These are phyloP conservation scores for Pempheris klunzingeri DNA, from an alignment of 2,797 vertebrate genomes.

Conservation along the genomic window DNA sequence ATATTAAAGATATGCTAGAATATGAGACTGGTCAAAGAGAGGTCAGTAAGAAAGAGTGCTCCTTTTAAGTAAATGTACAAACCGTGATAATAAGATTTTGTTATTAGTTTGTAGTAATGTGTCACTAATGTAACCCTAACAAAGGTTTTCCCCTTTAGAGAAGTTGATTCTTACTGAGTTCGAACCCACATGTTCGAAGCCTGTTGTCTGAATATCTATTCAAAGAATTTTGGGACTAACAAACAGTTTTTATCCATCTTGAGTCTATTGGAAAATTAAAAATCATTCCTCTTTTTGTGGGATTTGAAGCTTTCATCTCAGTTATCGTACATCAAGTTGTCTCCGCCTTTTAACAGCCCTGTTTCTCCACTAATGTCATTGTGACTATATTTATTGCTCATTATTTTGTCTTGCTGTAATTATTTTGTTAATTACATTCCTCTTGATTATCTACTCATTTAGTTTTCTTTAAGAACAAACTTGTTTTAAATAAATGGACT, in stretches of 20 bases:
- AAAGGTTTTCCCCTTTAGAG: background rate
- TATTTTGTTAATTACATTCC: background rate
- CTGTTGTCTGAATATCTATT: background rate
- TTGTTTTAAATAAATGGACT: constrained; percentile 4
- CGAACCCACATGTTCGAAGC: background rate
- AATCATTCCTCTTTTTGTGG: background rate
- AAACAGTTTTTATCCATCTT: background rate
- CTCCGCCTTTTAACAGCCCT: background rate
- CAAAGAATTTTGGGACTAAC: background rate
- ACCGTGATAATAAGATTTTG: background rate
- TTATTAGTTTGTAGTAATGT: no score
- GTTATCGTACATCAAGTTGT: background rate
- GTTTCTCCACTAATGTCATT: background rate
- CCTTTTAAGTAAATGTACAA: background rate
- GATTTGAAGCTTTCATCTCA: background rate
- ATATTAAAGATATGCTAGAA: background rate
- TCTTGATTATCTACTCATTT: background rate
- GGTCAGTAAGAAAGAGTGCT: background rate
- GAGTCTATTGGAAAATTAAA: background rate
- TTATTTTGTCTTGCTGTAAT: background rate
- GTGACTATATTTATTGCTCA: background rate
- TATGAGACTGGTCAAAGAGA: background rate
- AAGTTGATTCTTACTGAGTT: background rate
- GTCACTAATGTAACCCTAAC: no score
- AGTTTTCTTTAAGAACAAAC: background rate